phyloP scores from a whole-genome alignment of 2,113 vertebrate species.

The cattle (Bos taurus) region DNA sequence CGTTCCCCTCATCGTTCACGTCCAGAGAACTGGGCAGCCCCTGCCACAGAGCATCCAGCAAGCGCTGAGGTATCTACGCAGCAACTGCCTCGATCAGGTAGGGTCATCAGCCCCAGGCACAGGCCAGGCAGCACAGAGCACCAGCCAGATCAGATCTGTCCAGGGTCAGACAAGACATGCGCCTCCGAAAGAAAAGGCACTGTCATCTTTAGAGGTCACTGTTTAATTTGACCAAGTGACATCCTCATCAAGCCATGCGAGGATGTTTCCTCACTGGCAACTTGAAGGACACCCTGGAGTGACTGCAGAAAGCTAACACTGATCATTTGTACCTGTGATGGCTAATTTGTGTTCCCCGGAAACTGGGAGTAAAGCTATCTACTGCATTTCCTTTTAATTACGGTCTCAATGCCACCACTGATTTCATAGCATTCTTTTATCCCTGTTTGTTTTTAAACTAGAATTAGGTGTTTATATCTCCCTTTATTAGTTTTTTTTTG shows the following conservation, averaged over 20 bases:
- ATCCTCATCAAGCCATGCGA: background rate
- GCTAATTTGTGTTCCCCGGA: background rate
- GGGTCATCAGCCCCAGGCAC: background rate
- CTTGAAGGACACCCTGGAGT: background rate
- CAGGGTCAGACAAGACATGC: no score
- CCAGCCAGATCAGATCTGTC: background rate
- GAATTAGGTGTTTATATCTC: background rate
- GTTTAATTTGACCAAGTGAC: background rate
- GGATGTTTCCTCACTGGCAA: background rate
- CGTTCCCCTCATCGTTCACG: conserved; percentile 96
- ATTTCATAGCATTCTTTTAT: background rate
- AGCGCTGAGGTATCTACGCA: conserved; percentile 91
- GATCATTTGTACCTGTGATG: background rate
- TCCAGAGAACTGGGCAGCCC: conserved; percentile 96
- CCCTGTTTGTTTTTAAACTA: background rate
- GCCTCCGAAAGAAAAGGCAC: background rate
- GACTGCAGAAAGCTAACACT: background rate
- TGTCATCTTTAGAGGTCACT: background rate
- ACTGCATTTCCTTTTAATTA: background rate
- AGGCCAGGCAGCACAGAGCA: no score
- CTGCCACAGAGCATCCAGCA: conserved; percentile 96
- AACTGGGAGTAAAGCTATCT: background rate
- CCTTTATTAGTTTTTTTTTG: background rate
- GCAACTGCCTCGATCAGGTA: conserved; percentile 97
- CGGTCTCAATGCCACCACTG: background rate